Percentiles rank a stretch among this genome's conserved stretches.
phyloP scores from a whole-genome alignment of 2,113 vertebrate species.

The Prionailurus bengalensis region DNA sequence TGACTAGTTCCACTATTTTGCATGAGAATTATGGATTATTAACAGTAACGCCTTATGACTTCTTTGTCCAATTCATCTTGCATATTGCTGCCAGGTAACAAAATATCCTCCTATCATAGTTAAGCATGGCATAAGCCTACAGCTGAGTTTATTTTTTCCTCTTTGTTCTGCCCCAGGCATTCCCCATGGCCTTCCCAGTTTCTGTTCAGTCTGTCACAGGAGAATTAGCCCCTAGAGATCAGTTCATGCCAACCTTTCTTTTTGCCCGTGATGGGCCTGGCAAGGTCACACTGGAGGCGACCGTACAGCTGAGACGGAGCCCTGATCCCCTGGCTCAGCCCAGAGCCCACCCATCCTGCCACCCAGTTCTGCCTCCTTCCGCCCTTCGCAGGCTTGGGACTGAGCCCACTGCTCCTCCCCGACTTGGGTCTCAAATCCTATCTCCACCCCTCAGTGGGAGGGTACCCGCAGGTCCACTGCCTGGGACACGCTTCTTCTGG shows the following conservation, averaged over 20 bases:
- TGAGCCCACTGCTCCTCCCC: neutral
- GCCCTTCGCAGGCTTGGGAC: neutral
- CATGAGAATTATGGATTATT: neutral
- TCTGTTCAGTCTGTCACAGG: constrained; percentile 9
- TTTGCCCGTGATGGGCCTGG: neutral
- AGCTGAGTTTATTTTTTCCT: constrained; percentile 38
- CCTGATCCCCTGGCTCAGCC: neutral
- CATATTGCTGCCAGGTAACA: constrained; percentile 40
- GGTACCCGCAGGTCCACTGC: neutral
- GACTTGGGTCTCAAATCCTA: neutral
- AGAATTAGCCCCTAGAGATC: constrained; percentile 18
- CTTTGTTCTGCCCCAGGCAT: constrained; percentile 45
- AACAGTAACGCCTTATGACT: neutral
- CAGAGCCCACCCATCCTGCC: accelerated
- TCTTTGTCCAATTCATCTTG: constrained; percentile 21
- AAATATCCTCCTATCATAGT: neutral
- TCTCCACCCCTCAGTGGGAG: neutral
- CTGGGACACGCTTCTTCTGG: neutral
- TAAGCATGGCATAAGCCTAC: neutral
- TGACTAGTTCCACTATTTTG: neutral
- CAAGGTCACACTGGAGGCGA: constrained; percentile 9
- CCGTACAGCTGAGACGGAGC: neutral
- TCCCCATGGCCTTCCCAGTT: neutral
- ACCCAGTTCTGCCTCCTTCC: neutral
- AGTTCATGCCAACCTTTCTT: neutral